Evolutionary conservation across 2,113 vertebrate species (phyloP).

Genomic region (Bubo scandiacus): DNA sequence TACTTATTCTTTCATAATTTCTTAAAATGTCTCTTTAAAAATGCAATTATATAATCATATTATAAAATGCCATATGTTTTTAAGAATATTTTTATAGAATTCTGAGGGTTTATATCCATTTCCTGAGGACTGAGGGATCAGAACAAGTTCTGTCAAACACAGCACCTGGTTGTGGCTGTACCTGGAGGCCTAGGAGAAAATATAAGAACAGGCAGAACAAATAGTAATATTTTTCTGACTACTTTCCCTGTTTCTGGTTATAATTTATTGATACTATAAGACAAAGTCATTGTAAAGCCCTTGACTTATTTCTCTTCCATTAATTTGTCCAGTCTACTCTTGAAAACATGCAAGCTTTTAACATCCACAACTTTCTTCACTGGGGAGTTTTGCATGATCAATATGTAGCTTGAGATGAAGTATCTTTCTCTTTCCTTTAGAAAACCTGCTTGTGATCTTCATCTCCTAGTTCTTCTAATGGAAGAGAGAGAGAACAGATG

Average conservation of each 20-base stretch:
- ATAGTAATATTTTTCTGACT: background rate
- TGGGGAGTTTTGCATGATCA: background rate
- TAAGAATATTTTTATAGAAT: background rate
- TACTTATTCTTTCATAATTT: background rate
- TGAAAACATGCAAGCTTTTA: background rate
- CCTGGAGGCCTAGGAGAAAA: background rate
- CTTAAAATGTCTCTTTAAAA: background rate
- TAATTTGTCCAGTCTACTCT: background rate
- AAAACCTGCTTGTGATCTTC: background rate
- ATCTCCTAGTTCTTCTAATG: background rate
- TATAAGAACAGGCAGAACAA: background rate
- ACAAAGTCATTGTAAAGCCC: background rate
- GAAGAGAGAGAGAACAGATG: background rate
- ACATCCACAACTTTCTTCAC: background rate
- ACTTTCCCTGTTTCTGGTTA: background rate
- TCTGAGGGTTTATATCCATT: background rate
- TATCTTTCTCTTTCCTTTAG: background rate
- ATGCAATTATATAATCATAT: background rate
- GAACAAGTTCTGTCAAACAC: background rate
- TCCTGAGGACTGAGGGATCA: background rate
- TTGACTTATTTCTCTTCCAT: background rate
- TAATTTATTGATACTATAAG: background rate
- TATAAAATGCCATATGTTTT: background rate
- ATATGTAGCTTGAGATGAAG: background rate
- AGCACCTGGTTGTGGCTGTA: background rate